phyloP scores from a whole-genome alignment of 1,140 invertebrate genomes.

The Cotesia glomerata region DNA sequence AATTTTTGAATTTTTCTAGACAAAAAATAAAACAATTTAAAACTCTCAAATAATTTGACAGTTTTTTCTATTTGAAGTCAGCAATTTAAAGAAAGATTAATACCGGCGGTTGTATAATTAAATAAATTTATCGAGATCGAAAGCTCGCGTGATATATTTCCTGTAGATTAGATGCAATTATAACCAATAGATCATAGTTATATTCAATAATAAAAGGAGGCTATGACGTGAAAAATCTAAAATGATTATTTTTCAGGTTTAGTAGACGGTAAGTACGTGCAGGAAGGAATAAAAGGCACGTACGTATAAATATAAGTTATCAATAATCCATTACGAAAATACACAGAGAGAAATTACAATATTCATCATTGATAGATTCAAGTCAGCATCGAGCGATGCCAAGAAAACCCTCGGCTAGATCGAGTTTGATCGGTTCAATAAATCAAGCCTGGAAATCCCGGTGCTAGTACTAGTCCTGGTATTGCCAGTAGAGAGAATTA shows the following conservation, averaged over 20 bases:
- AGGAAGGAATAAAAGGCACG: background rate
- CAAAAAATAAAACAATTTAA: too few species aligned
- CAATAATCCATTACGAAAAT: conserved; percentile 23
- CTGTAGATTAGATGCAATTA: background rate
- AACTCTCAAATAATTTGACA: too few species aligned
- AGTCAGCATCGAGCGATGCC: conserved; percentile 4
- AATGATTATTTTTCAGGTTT: background rate
- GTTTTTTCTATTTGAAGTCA: too few species aligned
- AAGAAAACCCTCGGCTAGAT: background rate
- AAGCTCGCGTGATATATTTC: background rate
- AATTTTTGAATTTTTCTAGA: too few species aligned
- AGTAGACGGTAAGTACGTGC: background rate
- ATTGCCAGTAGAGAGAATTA: conserved; percentile 35
- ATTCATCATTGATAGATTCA: conserved; percentile 33
- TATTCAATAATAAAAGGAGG: conserved; percentile 3
- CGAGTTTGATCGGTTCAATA: conserved; percentile 36
- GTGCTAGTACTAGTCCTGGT: too few species aligned
- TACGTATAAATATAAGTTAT: background rate
- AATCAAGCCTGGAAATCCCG: conserved; percentile 41
- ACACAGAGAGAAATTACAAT: conserved; percentile 34
- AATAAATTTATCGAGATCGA: background rate
- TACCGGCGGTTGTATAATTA: background rate
- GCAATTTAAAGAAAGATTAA: background rate
- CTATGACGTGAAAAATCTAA: background rate
- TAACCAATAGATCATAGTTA: conserved; percentile 13